A percentile compares a stretch with the other conserved stretches of the same genome.
These are phyloP conservation scores for Rhabdornis inornatus DNA, from an alignment of 2,113 vertebrate species.

Conservation along the genomic window DNA sequence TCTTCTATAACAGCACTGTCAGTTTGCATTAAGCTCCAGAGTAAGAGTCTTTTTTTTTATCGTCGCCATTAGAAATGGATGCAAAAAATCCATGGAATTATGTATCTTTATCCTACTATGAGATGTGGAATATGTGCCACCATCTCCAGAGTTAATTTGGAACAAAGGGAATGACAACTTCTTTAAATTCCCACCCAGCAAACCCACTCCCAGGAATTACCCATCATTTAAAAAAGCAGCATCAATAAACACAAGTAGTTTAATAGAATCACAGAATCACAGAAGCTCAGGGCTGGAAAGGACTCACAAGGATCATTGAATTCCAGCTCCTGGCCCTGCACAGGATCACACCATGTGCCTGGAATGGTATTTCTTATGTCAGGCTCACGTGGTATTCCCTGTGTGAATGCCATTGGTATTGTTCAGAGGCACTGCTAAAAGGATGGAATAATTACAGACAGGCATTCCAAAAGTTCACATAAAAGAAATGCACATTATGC, in stretches of 20 bases:
- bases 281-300: neutral
- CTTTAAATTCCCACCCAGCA: neutral
- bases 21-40: neutral
- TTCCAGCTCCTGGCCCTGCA: neutral
- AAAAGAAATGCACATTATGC: neutral
- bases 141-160: neutral
- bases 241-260: neutral
- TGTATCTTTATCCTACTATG: neutral
- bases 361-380: neutral
- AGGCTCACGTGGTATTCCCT: neutral
- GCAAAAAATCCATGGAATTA: neutral
- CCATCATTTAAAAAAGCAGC: neutral
- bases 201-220: neutral
- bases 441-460: neutral
- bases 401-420: neutral
- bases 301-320: neutral
- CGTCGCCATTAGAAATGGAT: neutral
- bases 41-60: neutral
- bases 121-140: accelerated
- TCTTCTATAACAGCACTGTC: neutral
- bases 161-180: neutral
- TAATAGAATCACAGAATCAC: neutral
- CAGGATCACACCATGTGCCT: neutral
- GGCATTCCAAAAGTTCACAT: neutral
- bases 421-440: neutral